Evolutionary conservation across 2,797 vertebrate genomes (phyloP), one percentile per base, ranked within the genome.

Genomic region (Mormyrus proboscirostris): DNA sequence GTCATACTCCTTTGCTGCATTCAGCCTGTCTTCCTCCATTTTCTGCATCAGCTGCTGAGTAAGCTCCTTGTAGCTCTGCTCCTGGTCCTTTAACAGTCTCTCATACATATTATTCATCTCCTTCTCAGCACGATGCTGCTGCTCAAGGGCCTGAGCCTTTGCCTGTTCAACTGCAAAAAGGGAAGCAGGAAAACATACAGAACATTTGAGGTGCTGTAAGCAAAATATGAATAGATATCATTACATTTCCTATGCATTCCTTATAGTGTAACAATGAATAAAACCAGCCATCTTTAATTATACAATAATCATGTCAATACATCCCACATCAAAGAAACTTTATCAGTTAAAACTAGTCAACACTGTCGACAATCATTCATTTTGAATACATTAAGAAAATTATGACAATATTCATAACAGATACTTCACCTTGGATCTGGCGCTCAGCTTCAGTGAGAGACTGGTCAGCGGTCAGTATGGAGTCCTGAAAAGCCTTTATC

Each of bases 361-460:
- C n/a, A 29, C 1, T 22, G 9, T 12, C 2, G 29, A 33, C 16
- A 29, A 33, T 8, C 9, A 2, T 1, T 14, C 59, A 53, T 14
- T 87, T 49, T 16, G 2, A 44, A 49, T 33, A 22, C 19, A 16
- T 57, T 19, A 38, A 5, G 8, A 73, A 82, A 47, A 47, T 47
- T 2, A 82, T 33, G 29, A 0, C 14, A 38, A 79, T 38, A 19
- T 33, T 44, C 16, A 19, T 47, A 82, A 14, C 5, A 89, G 38
- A 57, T 14, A 51, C 49, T 29, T 89, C 29, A 91, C 90, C 90
- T 91, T 90, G 47, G 29, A 87, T 41, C 41, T 47, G 41, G 3
- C 88, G 89, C 38, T 91, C 88, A 44, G 88, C 89, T 12, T 90
- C 85, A 84, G 53, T 87, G 88, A 91, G 88, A 4, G 90, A 90